phyloP scores from a whole-genome alignment of 2,113 vertebrate species.

The Geococcyx californianus region DNA sequence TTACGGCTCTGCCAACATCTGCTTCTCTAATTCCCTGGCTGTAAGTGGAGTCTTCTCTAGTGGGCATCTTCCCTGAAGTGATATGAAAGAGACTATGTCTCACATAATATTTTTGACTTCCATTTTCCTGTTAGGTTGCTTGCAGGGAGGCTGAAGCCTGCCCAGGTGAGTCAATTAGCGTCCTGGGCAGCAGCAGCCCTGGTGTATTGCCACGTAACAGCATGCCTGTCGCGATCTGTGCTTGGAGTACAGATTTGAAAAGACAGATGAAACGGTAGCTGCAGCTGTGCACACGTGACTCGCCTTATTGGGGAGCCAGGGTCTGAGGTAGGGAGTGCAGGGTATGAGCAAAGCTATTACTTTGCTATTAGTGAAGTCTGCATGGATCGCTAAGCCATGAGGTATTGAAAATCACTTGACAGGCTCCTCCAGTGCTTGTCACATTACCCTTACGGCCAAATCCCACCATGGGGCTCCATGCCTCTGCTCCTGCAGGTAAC shows the following conservation, averaged over 20 bases:
- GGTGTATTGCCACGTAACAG: neutral
- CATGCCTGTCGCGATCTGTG: neutral
- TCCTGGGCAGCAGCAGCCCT: neutral
- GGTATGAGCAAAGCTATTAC: neutral
- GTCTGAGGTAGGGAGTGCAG: neutral
- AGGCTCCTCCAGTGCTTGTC: neutral
- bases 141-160: neutral
- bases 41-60: neutral
- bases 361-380: conserved; percentile 11
- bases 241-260: neutral
- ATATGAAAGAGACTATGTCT: neutral
- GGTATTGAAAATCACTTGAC: conserved; percentile 35
- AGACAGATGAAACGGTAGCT: neutral
- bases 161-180: conserved; percentile 50
- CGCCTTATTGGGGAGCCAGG: neutral
- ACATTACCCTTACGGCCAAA: conserved; percentile 28
- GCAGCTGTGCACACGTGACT: neutral
- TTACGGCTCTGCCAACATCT: fast-evolving
- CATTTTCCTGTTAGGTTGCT: neutral
- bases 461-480: conserved; percentile 22
- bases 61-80: neutral
- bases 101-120: neutral
- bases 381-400: neutral
- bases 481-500: neutral
- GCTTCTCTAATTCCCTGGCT: neutral